Base-by-base conservation (phyloP, 2,797 vertebrate species). In the Gouania willdenowi region DNA sequence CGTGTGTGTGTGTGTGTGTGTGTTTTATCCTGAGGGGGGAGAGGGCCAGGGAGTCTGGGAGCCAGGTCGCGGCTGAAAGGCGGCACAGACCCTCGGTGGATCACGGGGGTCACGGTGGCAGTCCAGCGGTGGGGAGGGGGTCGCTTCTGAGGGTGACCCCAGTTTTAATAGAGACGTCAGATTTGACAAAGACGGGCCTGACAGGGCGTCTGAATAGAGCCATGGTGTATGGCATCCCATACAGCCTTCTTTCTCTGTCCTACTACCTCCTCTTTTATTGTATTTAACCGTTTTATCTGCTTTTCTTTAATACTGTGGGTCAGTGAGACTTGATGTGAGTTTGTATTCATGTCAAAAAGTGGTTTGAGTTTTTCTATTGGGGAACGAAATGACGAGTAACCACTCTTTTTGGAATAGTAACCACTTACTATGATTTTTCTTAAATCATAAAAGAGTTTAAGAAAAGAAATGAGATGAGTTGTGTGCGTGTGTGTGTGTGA, bases 91-190 rank as follows among this genome's bases (percentile, higher is more conserved):
- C 84, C 82, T 79, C 36, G 37, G 49, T 19, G 34, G 75, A 77
- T 82, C 79, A 42, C 45, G 30, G 71, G 77, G 86, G 86, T 84
- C 72, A 58, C 15, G 4, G 69, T 73, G 74, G 77, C 71, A 68
- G 56, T 62, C 49, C 47, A 47, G 61, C 59, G 48, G 64, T 46
- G 60, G 1, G 30, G 64, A 20, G 53, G 66, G 63, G 66, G 57
- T 26, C 22, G 64, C 53, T 70, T 77, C 68, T 65, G 67, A 75
- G 38, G 67, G 75, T 51, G 71, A 62, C 66, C 56, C 50, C 39
- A 27, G 55, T 66, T 84, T 88, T 89, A 91, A 89, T 88, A 84
- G 86, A 91, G 86, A 89, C 45, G 64, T 91, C 89, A 88, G 62
- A 64, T 26, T 15, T 84, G 77, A 91, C 89, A 91, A 91, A 89